Percentiles rank a stretch among this genome's conserved stretches.
These are phyloP conservation scores for Diabrotica virgifera DNA, from an alignment of 1,140 invertebrate genomes.

Conservation along the genomic window DNA sequence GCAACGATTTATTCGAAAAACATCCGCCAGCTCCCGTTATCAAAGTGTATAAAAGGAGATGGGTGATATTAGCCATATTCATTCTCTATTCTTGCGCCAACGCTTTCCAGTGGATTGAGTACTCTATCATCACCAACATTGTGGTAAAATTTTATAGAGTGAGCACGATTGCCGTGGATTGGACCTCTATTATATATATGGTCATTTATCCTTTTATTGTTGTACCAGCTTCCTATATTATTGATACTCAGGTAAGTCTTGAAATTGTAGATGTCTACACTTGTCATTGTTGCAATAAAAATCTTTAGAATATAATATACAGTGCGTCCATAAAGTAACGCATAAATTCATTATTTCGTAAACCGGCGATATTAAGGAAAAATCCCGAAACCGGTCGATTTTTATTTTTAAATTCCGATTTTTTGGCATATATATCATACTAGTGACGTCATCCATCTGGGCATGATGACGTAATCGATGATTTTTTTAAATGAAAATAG, in stretches of 20 bases:
- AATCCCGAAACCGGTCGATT: too few species aligned
- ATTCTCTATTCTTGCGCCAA: constrained; percentile 46
- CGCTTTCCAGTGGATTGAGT: constrained; percentile 58
- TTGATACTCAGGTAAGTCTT: constrained; percentile 36
- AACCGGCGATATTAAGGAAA: too few species aligned
- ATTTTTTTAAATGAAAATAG: too few species aligned
- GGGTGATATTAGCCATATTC: constrained; percentile 32
- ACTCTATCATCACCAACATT: constrained; percentile 56
- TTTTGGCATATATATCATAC: too few species aligned
- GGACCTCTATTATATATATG: constrained; percentile 50
- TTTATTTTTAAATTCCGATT: too few species aligned
- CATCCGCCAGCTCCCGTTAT: background rate
- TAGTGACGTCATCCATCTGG: too few species aligned
- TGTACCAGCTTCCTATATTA: constrained; percentile 37
- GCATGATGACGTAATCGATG: too few species aligned
- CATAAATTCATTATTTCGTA: too few species aligned
- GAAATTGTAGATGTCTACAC: too few species aligned
- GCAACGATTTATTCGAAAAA: constrained; percentile 9
- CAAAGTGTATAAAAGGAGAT: constrained; percentile 31
- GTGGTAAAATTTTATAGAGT: constrained; percentile 56
- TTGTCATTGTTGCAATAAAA: too few species aligned
- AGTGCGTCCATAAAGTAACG: too few species aligned
- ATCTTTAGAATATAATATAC: too few species aligned
- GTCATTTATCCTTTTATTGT: constrained; percentile 37
- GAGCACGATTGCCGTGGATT: constrained; percentile 59